Base-by-base conservation (phyloP, 2,113 vertebrate genomes). In the Callionymus lyra region DNA sequence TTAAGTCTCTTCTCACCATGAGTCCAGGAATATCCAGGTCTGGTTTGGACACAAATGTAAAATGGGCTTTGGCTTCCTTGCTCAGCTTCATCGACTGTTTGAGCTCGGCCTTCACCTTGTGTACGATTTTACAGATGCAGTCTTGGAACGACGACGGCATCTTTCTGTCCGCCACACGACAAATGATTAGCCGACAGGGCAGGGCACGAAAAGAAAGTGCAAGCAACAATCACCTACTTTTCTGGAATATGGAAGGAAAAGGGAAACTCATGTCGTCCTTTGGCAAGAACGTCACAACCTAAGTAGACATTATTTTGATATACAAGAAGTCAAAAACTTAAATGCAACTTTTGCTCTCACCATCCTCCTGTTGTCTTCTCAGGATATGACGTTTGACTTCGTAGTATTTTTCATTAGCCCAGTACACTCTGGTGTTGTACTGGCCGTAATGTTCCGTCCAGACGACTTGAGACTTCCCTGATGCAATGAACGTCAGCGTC, bases 241-340 rank as follows among this genome's bases (percentile, higher is more conserved):
- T 77, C 41, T 10, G 80, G 80, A 50, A 85, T 72, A 10, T 39
- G 50, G 44, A 82, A 83, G 2, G 0, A 46, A 57, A 85, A 84
- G 10, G 80, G 72, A 39, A 10, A 82, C 1, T 56, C 39, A 6
- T 85, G 72, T 13, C 10, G 60, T 59, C 83, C 80, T 54, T 51
- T 53, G 2, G 6, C 19, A 31, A 85, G 33, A 11, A 61, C 27
- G 15, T 61, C 57, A 16, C 31, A 57, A 2, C 61, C 80, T 85
- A 31, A 31, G 13, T 48, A 33, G 8, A 35, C 13, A 14, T n/a
- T n/a, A n/a, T n/a, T n/a, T n/a, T n/a, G n/a, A n/a, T n/a, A n/a
- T n/a, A n/a, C n/a, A n/a, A n/a, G n/a, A n/a, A n/a, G n/a, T n/a
- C n/a, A n/a, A n/a, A n/a, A n/a, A n/a, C n/a, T n/a, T n/a, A n/a